Evolutionary conservation across 2,888 invertebrate genomes (phyloP).

Genomic region (Melanophora roralis): DNA sequence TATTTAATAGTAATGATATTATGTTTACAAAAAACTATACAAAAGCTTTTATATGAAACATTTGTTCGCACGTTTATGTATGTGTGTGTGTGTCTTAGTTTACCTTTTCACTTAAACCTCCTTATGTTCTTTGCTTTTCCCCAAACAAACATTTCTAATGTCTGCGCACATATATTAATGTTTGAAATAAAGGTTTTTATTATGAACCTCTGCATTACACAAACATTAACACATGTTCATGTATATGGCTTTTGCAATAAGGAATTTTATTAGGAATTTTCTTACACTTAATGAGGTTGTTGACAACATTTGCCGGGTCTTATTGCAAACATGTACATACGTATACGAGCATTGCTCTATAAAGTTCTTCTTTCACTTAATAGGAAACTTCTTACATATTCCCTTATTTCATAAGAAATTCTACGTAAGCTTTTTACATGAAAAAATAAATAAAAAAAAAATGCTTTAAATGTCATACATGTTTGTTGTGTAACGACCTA

Average conservation of each 20-base stretch:
- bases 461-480: constrained; percentile 47
- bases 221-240: neutral
- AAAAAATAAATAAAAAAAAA: constrained; percentile 15
- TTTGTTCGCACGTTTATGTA: too few relatives aligned
- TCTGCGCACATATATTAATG: too few relatives aligned
- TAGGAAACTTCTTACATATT: constrained; percentile 21
- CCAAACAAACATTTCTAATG: too few relatives aligned
- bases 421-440: neutral
- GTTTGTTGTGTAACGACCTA: constrained; percentile 18
- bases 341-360: constrained; percentile 6
- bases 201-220: too few relatives aligned
- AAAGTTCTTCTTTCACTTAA: constrained; percentile 20
- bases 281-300: constrained; percentile 48
- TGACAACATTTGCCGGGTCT: neutral
- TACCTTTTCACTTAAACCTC: neutral
- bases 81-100: neutral
- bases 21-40: too few relatives aligned
- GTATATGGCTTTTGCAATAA: neutral
- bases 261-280: constrained; percentile 54
- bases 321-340: constrained; percentile 2
- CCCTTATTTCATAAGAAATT: neutral
- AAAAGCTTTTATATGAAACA: too few relatives aligned
- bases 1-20: too few relatives aligned
- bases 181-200: too few relatives aligned
- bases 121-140: neutral